Evolutionary conservation across 2,888 invertebrate species (phyloP).

Genomic region (Molanna angustata): DNA sequence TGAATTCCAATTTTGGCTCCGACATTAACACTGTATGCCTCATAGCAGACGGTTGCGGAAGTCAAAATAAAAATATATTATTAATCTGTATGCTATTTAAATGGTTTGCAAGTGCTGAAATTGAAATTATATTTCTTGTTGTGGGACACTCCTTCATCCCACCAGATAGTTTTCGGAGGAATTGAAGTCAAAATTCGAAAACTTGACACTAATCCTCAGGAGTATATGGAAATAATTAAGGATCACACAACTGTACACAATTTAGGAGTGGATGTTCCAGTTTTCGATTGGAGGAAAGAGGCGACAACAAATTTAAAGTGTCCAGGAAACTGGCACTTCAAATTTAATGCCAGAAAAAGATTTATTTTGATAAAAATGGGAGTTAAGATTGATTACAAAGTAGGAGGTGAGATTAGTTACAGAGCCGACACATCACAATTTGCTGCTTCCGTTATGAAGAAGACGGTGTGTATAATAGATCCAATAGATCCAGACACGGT

Average conservation of each 20-base stretch:
- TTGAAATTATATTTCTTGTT: conserved; percentile 34
- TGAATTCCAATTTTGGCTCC: conserved; percentile 16
- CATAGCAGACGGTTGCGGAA: conserved; percentile 25
- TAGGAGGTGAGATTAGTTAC: conserved; percentile 10
- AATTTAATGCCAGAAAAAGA: conserved; percentile 3
- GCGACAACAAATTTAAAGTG: conserved; percentile 8
- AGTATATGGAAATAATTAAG: not conserved
- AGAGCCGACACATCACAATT: conserved; percentile 4
- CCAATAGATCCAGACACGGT: conserved; percentile 7
- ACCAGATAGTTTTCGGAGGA: conserved; percentile 27
- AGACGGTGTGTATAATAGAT: conserved; percentile 1
- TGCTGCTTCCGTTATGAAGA: conserved; percentile 12
- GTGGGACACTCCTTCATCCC: conserved; percentile 34
- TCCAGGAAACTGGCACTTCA: conserved; percentile 16
- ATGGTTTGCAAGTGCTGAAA: conserved; percentile 26
- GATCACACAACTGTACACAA: not conserved
- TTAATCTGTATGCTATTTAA: conserved; percentile 32
- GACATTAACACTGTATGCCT: conserved; percentile 9
- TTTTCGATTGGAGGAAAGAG: conserved; percentile 10
- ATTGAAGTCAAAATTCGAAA: conserved; percentile 34
- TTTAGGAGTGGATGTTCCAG: conserved; percentile 1
- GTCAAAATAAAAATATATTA: conserved; percentile 36
- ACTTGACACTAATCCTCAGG: conserved; percentile 6
- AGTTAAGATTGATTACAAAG: not conserved
- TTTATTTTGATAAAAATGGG: conserved; percentile 13